A percentile compares a stretch with the other conserved stretches of the same genome.
Evolutionary conservation across 2,113 vertebrate species (phyloP).

Genomic region (Turnix velox): DNA sequence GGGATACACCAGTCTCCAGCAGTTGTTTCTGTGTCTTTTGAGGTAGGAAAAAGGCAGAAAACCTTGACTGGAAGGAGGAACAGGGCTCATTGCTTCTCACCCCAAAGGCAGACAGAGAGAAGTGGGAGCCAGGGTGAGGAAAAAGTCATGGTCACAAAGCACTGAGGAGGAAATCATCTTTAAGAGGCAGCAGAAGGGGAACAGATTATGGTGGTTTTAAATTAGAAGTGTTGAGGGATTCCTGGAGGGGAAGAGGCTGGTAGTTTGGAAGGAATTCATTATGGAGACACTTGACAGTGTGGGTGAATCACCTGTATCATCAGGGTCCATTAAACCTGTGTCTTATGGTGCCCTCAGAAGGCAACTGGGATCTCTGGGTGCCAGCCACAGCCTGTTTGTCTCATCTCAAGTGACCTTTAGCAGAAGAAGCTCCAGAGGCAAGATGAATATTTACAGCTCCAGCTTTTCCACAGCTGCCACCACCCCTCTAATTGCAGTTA

Average conservation of each 20-base stretch:
- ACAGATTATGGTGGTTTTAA: background rate
- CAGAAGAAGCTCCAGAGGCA: background rate
- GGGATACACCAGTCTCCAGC: background rate
- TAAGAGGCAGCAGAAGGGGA: background rate
- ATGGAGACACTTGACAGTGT: background rate
- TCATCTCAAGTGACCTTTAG: background rate
- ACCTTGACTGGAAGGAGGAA: background rate
- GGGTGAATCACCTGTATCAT: background rate
- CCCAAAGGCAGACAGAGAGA: background rate
- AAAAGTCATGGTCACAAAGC: background rate
- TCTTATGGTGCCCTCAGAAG: background rate
- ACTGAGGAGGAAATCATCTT: background rate
- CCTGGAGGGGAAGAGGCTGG: background rate
- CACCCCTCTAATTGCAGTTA: background rate
- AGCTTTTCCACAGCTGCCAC: background rate
- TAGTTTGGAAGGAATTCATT: background rate
- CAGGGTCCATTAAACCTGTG: background rate
- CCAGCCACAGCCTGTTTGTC: background rate
- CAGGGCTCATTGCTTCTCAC: background rate
- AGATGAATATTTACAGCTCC: background rate
- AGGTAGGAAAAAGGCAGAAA: background rate
- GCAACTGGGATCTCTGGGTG: background rate
- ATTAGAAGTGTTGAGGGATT: background rate
- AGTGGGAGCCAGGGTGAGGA: background rate
- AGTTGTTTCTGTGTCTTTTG: background rate